Evolutionary conservation across 2,113 vertebrate genomes (phyloP), one percentile per base, ranked within the genome.

Genomic region (Ceyx margarethae): DNA sequence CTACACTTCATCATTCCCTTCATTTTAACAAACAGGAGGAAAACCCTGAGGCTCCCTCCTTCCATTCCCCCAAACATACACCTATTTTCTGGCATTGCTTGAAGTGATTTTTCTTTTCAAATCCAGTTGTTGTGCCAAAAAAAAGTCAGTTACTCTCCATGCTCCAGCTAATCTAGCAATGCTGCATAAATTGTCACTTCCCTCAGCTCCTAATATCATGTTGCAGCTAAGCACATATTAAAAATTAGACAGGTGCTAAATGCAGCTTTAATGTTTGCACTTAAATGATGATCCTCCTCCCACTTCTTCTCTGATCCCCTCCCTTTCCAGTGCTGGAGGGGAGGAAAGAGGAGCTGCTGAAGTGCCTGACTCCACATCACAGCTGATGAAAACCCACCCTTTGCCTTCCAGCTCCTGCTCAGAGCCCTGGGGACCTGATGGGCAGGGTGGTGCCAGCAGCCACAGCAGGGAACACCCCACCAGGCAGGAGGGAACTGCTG

Each of bases 211-310:
- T 84, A 45, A 92, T 87, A 69, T 9, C 81, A 56, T 7, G 28
- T 53, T 10, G 21, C 42, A 69, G 85, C 51, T 85, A 78, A 80
- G 75, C 75, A 40, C 79, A 64, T 66, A 91, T 89, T 96, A 91
- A 87, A 91, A 87, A 87, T 61, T 35, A 96, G 89, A 84, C 91
- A 95, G 91, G 91, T 91, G 90, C 85, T 95, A 96, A 95, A 96
- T 74, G 82, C 79, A 83, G 82, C 81, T 95, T 93, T 90, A 91
- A 95, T 60, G 76, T 78, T 92, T 83, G 85, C 72, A 82, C 76
- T 89, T 62, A 35, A 3, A 42, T 11, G 43, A 54, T 33, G 94
- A 84, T 75, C 71, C 51, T 54, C 66, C 58, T 85, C 67, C 35
- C 58, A 18, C 71, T 57, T 64, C 60, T 81, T 15, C 85, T 60